Evolutionary conservation across 2,113 vertebrate genomes (phyloP).

Genomic region (Rissa tridactyla): DNA sequence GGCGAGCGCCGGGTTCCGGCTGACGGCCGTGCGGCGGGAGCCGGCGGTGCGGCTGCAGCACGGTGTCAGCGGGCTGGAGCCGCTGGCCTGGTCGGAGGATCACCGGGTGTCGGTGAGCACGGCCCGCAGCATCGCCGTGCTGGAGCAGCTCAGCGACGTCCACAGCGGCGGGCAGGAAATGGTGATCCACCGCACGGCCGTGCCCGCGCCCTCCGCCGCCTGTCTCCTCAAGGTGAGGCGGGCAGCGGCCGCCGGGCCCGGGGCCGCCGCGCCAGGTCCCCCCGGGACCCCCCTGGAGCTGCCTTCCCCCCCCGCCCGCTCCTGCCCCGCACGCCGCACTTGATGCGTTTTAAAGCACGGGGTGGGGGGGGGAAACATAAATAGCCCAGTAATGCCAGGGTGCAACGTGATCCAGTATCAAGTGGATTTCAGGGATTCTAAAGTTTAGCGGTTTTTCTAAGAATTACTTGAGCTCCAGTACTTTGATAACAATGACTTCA

Average conservation of each 20-base stretch:
- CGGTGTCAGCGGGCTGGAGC: slow-evolving; percentile 86
- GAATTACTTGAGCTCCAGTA: rapidly evolving
- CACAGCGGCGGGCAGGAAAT: slow-evolving; percentile 83
- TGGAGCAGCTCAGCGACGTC: slow-evolving; percentile 89
- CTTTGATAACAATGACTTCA: neutral
- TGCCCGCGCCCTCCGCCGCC: slow-evolving; percentile 76
- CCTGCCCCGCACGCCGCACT: no score
- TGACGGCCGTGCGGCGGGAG: slow-evolving; percentile 78
- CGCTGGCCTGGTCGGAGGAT: slow-evolving; percentile 90
- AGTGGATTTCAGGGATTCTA: neutral
- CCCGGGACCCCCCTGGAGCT: neutral
- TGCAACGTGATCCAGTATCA: rapidly evolving
- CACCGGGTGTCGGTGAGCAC: slow-evolving; percentile 89
- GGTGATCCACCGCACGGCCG: slow-evolving; percentile 86
- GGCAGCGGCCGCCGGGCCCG: neutral
- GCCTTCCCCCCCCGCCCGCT: no score
- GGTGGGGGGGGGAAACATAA: rapidly evolving
- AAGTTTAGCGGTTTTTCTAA: neutral
- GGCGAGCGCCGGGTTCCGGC: slow-evolving; percentile 66
- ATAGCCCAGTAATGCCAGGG: rapidly evolving
- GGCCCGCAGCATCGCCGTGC: slow-evolving; percentile 79
- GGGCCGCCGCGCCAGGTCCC: neutral
- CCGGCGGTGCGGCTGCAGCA: slow-evolving; percentile 82
- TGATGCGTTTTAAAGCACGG: rapidly evolving
- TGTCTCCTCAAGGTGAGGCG: slow-evolving; percentile 79